Percentiles rank a stretch among this genome's conserved stretches.
Conservation (phyloP, 2,113 vertebrate genomes). For the Calyptomena viridis region DNA sequence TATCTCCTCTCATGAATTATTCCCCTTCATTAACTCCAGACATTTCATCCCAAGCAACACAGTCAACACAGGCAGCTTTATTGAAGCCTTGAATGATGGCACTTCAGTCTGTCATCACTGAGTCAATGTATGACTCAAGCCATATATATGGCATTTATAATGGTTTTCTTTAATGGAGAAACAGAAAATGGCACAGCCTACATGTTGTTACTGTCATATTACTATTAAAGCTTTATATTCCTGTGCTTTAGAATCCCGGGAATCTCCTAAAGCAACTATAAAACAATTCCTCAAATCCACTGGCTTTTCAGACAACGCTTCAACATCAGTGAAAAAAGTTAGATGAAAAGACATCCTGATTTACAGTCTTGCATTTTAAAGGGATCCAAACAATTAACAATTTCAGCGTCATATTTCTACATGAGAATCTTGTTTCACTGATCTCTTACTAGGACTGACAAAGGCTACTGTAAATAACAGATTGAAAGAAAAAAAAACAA, state of each 20-base stretch:
- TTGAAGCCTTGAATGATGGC: not conserved
- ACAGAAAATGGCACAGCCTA: not conserved
- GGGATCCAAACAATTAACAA: not conserved
- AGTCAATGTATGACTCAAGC: not conserved
- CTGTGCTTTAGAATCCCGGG: not conserved
- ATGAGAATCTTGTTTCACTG: not conserved
- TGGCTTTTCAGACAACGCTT: not conserved
- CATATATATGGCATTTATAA: not conserved
- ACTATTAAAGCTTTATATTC: not conserved
- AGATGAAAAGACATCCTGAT: not conserved
- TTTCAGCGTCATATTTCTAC: not conserved
- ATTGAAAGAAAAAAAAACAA: not conserved
- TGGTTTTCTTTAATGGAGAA: not conserved
- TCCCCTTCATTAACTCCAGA: constrained; percentile 16
- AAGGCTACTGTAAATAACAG: not conserved
- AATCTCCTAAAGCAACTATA: not conserved
- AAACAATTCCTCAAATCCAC: not conserved
- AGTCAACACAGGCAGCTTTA: not conserved
- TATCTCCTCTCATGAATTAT: constrained; percentile 39
- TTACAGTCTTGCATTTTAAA: not conserved
- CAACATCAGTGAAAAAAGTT: not conserved
- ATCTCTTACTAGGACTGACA: not conserved
- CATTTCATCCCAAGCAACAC: not conserved
- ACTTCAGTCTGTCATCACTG: not conserved
- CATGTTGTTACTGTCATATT: not conserved